A percentile compares a stretch with the other conserved stretches of the same genome.
Conservation (phyloP, 2,797 vertebrate species). For the Enteromius paludinosus region DNA sequence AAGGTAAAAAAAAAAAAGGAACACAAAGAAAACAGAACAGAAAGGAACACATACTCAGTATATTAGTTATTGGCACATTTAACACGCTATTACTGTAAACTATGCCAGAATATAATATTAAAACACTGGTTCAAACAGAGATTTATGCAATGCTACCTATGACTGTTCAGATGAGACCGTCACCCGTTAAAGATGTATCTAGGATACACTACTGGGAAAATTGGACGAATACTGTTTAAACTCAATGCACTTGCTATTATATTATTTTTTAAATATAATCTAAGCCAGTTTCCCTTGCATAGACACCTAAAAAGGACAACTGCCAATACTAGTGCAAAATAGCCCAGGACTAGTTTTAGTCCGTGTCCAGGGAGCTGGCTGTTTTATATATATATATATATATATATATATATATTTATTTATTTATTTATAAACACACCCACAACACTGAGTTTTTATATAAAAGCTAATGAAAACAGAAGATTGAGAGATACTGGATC, state of each 20-base stretch:
- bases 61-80: constrained; percentile 55
- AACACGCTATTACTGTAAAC: constrained; percentile 72
- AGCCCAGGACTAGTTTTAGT: constrained; percentile 49
- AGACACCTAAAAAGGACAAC: constrained; percentile 33
- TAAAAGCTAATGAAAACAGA: constrained; percentile 10
- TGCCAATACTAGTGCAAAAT: constrained; percentile 12
- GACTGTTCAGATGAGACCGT: constrained; percentile 55
- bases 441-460: constrained; percentile 23
- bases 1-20: neutral
- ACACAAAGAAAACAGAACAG: neutral
- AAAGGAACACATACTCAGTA: constrained; percentile 34
- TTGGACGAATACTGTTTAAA: constrained; percentile 29
- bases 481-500: constrained; percentile 48
- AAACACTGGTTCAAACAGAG: constrained; percentile 66
- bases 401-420: neutral
- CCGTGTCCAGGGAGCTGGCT: constrained; percentile 18
- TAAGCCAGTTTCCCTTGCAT: constrained; percentile 34
- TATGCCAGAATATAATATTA: constrained; percentile 61
- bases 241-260: constrained; percentile 34
- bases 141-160: constrained; percentile 52
- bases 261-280: constrained; percentile 45
- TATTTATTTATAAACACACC: neutral
- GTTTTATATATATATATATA: neutral
- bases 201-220: neutral
- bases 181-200: constrained; percentile 47